Evolutionary conservation across 2,113 vertebrate species (phyloP).

Genomic region (Colinus virginianus): DNA sequence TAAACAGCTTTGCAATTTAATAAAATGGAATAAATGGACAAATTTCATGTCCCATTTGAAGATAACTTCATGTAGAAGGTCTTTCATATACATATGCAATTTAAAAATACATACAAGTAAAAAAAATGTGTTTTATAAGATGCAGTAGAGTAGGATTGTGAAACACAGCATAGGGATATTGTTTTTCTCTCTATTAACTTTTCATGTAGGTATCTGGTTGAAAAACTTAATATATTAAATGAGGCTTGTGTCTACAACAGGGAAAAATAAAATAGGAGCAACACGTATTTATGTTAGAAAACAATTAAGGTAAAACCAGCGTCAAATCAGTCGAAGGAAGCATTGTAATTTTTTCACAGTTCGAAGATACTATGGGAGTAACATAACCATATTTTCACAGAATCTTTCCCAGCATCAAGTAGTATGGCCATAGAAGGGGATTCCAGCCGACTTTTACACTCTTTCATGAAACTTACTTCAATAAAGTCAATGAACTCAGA

Average conservation of each 20-base stretch:
- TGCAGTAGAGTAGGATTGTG: not conserved
- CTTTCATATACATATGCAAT: not conserved
- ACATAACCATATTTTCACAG: constrained; percentile 62
- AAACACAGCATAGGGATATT: not conserved
- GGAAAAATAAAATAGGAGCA: constrained; percentile 28
- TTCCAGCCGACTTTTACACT: constrained; percentile 43
- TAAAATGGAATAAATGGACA: not conserved
- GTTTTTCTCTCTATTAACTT: constrained; percentile 56
- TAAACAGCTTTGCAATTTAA: not conserved
- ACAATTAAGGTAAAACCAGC: not conserved
- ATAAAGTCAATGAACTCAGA: constrained; percentile 51
- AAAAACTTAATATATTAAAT: constrained; percentile 15
- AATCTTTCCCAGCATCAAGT: constrained; percentile 18
- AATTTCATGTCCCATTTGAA: not conserved
- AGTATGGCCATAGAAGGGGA: constrained; percentile 23
- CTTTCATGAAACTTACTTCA: constrained; percentile 41
- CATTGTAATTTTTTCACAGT: not conserved
- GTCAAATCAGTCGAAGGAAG: constrained; percentile 5
- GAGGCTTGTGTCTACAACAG: constrained; percentile 14
- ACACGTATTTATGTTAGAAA: constrained; percentile 32
- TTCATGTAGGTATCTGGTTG: not conserved
- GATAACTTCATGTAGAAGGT: not conserved
- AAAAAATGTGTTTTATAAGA: not conserved
- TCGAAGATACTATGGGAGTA: constrained; percentile 67
- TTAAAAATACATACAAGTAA: not conserved